phyloP scores from a whole-genome alignment of 2,888 invertebrate genomes.

The Lasioglossum vierecki region DNA sequence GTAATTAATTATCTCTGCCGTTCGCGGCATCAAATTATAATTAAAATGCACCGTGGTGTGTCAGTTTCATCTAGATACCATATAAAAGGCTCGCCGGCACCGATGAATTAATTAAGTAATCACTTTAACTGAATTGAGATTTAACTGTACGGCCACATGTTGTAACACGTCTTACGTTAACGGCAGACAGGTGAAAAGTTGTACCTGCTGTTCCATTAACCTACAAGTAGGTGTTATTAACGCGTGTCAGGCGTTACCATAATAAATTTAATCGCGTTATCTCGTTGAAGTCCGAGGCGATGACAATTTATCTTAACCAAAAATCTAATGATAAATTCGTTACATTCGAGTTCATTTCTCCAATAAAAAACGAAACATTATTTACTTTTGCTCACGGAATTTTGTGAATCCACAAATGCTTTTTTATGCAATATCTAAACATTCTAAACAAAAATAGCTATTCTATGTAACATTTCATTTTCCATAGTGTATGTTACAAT shows the following conservation, averaged over 20 bases:
- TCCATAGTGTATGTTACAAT: neutral
- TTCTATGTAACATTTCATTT: neutral
- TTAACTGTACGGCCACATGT: constrained; percentile 29
- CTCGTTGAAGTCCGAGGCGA: neutral
- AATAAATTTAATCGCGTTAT: constrained; percentile 36
- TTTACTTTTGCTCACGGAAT: neutral
- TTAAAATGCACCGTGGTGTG: constrained; percentile 36
- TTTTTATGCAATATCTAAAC: neutral
- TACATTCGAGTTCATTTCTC: neutral
- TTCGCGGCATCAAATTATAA: constrained; percentile 21
- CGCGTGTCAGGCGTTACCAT: constrained; percentile 13
- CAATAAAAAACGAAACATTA: neutral
- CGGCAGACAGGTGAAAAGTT: constrained; percentile 38
- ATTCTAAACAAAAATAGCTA: neutral
- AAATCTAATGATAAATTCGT: neutral
- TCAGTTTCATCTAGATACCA: constrained; percentile 43
- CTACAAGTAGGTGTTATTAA: constrained; percentile 40
- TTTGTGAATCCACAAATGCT: neutral
- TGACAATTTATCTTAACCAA: neutral
- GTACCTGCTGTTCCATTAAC: constrained; percentile 30
- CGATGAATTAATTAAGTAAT: constrained; percentile 53
- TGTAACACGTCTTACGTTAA: constrained; percentile 31
- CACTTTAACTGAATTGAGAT: constrained; percentile 41
- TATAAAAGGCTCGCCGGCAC: constrained; percentile 33
- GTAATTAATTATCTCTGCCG: constrained; percentile 7